These are phyloP conservation scores for Mimumesa dahlbomi DNA, from an alignment of 2,888 invertebrate genomes.

Conservation along the genomic window DNA sequence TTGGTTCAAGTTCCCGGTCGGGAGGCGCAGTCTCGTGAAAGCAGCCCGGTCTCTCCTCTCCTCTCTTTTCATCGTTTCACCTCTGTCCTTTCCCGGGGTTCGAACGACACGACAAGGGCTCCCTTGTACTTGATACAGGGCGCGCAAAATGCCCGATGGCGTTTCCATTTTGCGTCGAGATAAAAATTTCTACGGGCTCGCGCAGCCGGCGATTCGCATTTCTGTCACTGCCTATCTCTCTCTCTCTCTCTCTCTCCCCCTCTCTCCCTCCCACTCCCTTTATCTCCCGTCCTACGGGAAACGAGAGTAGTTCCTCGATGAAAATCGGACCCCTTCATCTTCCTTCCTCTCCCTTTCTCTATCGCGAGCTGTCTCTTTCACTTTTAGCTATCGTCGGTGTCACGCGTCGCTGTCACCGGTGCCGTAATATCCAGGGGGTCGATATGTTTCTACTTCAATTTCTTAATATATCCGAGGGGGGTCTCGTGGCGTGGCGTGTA, in stretches of 20 bases:
- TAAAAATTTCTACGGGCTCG: conserved; percentile 45
- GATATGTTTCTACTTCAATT: not conserved
- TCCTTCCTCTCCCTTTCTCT: not conserved
- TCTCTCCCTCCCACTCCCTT: conserved; percentile 1
- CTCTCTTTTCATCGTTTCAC: too few species aligned
- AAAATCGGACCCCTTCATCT: conserved; percentile 26
- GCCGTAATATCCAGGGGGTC: too few species aligned
- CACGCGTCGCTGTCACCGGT: too few species aligned
- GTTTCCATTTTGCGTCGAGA: conserved; percentile 54
- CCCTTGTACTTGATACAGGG: conserved; percentile 52
- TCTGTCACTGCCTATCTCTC: conserved; percentile 14
- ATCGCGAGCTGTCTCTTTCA: too few species aligned
- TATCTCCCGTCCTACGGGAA: conserved; percentile 10
- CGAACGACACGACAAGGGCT: conserved; percentile 31
- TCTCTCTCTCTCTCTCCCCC: conserved; percentile 7
- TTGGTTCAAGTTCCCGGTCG: not conserved
- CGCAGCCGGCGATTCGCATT: conserved; percentile 34
- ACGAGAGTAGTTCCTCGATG: conserved; percentile 27
- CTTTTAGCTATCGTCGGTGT: too few species aligned
- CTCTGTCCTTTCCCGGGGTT: conserved; percentile 8
- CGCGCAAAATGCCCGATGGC: conserved; percentile 59
- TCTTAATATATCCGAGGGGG: not conserved
- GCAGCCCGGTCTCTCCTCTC: not conserved
- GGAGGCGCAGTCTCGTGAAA: not conserved
- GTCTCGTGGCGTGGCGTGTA: not conserved